A percentile compares a stretch with the other conserved stretches of the same genome.
Conservation (phyloP, 2,797 vertebrate genomes). For the Scomberomorus guttatus region DNA sequence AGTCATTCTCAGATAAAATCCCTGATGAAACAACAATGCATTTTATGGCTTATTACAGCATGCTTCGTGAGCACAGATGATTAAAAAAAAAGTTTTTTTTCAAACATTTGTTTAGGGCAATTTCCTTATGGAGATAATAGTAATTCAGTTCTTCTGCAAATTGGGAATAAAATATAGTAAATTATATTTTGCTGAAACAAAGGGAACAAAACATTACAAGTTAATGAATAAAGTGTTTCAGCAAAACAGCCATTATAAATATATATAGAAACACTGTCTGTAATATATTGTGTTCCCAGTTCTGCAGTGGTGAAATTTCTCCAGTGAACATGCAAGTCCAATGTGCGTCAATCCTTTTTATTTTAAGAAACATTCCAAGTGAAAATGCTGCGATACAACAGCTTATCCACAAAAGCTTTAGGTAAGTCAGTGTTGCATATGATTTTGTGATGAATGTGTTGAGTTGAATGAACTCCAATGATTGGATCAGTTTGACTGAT, state of each 20-base stretch:
- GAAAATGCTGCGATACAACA: conserved; percentile 57
- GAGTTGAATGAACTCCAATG: conserved; percentile 27
- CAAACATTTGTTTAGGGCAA: conserved; percentile 41
- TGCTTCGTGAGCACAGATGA: conserved; percentile 79
- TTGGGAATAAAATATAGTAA: conserved; percentile 38
- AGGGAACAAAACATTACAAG: conserved; percentile 40
- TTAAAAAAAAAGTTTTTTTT: conserved; percentile 17
- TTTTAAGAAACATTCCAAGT: conserved; percentile 68
- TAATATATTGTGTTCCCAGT: conserved; percentile 56
- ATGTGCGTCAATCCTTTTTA: conserved; percentile 49
- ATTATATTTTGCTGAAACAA: conserved; percentile 43
- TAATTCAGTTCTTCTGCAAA: conserved; percentile 29
- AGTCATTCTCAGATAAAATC: conserved; percentile 80
- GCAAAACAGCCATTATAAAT: conserved; percentile 39
- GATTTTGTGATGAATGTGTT: conserved; percentile 46
- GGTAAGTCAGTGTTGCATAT: conserved; percentile 44
- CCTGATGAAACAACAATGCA: conserved; percentile 77
- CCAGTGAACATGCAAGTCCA: conserved; percentile 77
- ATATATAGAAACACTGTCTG: conserved; percentile 59
- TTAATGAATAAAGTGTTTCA: conserved; percentile 39
- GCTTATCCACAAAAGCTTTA: conserved; percentile 48
- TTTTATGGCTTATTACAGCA: conserved; percentile 75
- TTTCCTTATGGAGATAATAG: conserved; percentile 31
- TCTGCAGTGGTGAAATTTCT: conserved; percentile 58
- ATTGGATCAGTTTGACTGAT: conserved; percentile 10